These are phyloP conservation scores for Nannobrachium achirus DNA, from an alignment of 2,113 vertebrate species.

Conservation along the genomic window DNA sequence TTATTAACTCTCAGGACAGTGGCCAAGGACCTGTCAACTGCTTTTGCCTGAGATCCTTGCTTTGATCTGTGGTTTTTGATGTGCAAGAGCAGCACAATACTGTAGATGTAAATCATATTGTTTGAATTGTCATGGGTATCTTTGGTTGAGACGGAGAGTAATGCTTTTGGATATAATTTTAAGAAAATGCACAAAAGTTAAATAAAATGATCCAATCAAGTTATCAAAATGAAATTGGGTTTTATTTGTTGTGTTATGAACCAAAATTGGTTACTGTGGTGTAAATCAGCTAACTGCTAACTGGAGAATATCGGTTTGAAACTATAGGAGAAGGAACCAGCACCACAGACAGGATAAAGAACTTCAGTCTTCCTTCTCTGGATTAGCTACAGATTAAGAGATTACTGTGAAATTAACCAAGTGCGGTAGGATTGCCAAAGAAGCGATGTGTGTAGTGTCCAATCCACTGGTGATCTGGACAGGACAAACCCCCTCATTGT, in stretches of 20 bases:
- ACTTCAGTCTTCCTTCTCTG: slow-evolving; percentile 63
- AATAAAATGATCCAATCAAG: slow-evolving; percentile 6
- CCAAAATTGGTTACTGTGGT: background rate
- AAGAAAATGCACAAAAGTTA: slow-evolving; percentile 14
- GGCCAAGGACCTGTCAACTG: slow-evolving; percentile 30
- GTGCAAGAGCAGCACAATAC: slow-evolving; percentile 17
- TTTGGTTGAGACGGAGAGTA: slow-evolving; percentile 72
- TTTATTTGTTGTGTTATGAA: background rate
- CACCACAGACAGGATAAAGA: slow-evolving; percentile 61
- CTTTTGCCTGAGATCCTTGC: slow-evolving; percentile 30
- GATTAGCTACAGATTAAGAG: slow-evolving; percentile 82
- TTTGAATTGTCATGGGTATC: slow-evolving; percentile 46
- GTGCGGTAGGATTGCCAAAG: slow-evolving; percentile 51
- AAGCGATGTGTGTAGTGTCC: slow-evolving; percentile 36
- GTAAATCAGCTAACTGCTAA: slow-evolving; percentile 1
- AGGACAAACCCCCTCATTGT: slow-evolving; percentile 8
- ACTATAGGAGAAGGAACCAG: slow-evolving; percentile 48
- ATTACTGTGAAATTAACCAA: slow-evolving; percentile 76
- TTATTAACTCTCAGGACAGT: slow-evolving; percentile 19
- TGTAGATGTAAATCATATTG: slow-evolving; percentile 19
- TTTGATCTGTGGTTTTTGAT: slow-evolving; percentile 27
- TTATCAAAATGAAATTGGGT: background rate
- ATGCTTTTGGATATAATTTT: slow-evolving; percentile 28
- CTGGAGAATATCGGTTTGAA: slow-evolving; percentile 23
- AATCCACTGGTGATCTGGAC: slow-evolving; percentile 17